These are phyloP conservation scores for Uropetala carovei DNA, from an alignment of 2,888 invertebrate species.

Conservation along the genomic window DNA sequence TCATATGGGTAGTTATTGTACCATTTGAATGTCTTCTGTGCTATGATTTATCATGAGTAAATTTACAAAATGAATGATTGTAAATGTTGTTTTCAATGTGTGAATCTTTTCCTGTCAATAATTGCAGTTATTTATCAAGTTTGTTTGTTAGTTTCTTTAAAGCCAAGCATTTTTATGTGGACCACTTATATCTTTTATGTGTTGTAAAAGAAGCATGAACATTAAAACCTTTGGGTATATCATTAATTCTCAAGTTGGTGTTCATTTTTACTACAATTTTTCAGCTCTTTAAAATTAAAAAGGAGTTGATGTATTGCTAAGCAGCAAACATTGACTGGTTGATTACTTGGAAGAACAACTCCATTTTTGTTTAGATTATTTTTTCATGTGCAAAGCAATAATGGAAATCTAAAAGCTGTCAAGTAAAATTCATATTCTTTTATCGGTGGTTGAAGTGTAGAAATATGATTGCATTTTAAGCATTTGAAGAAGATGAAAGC, in stretches of 20 bases:
- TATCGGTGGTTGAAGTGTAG: too few species aligned
- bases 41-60: slow-evolving; percentile 21
- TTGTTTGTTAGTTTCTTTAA: slow-evolving; percentile 16
- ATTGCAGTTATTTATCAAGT: slow-evolving; percentile 20
- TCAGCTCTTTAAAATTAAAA: too few species aligned
- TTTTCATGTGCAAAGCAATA: too few species aligned
- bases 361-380: too few species aligned
- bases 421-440: too few species aligned
- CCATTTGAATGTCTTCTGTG: slow-evolving; percentile 38
- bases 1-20: slow-evolving; percentile 30
- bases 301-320: too few species aligned
- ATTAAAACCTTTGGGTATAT: slow-evolving; percentile 36
- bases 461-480: too few species aligned
- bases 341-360: too few species aligned
- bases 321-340: too few species aligned
- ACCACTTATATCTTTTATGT: slow-evolving; percentile 41
- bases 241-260: neutral
- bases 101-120: slow-evolving; percentile 13
- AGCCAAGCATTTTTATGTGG: slow-evolving; percentile 54
- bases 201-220: slow-evolving; percentile 33
- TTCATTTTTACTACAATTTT: too few species aligned
- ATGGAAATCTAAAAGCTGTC: too few species aligned
- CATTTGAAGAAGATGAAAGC: too few species aligned
- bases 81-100: slow-evolving; percentile 15
- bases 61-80: slow-evolving; percentile 31